Conservation (phyloP, 1,140 invertebrate genomes). For the Halictus rubicundus region DNA sequence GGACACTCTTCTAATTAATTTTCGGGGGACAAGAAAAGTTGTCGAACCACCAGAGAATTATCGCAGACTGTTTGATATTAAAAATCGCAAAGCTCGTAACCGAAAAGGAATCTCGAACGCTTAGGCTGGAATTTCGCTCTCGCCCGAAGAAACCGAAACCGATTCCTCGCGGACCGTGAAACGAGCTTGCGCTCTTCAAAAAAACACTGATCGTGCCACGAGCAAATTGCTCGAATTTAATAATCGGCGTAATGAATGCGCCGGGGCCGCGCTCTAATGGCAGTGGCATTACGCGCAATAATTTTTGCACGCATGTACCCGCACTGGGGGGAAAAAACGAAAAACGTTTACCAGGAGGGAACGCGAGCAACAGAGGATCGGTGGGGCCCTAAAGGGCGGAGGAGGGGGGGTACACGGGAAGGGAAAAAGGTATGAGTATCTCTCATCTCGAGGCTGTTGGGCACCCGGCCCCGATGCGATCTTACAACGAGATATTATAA, state of each 20-base stretch:
- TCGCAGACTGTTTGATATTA: no score
- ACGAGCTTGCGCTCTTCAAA: background rate
- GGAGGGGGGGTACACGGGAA: background rate
- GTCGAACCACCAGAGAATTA: no score
- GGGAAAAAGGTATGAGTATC: conserved; percentile 31
- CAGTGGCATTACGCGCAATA: conserved; percentile 4
- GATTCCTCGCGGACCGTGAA: background rate
- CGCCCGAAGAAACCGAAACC: conserved; percentile 20
- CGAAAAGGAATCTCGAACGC: no score
- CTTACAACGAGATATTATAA: conserved; percentile 62
- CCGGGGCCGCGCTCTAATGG: conserved; percentile 12
- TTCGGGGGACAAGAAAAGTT: no score
- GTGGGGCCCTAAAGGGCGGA: no score
- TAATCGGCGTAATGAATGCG: conserved; percentile 31
- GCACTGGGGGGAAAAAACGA: background rate
- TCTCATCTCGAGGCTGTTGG: conserved; percentile 30
- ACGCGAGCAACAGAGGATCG: conserved; percentile 2
- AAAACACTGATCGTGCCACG: background rate
- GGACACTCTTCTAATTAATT: no score
- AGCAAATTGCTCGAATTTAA: conserved; percentile 42
- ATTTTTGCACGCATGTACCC: background rate
- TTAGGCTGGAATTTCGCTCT: conserved; percentile 15
- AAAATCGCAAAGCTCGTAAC: no score
- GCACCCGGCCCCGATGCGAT: conserved; percentile 54
- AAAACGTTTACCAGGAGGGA: conserved; percentile 6